Evolutionary conservation across 1,140 invertebrate species (phyloP).

Genomic region (Protaetia brevitarsis): DNA sequence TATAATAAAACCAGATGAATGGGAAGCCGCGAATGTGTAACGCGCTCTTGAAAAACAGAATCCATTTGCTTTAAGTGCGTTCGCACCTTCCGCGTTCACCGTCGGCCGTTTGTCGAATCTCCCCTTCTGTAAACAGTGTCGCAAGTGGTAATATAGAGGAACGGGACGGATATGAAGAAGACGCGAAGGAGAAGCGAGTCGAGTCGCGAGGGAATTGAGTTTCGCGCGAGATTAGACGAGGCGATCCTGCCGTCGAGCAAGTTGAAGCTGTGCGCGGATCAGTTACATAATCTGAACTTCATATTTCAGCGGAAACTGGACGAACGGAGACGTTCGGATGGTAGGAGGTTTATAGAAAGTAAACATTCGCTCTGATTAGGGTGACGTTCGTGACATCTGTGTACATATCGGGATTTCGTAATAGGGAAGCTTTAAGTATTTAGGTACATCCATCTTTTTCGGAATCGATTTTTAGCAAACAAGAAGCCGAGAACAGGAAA

Average conservation of each 20-base stretch:
- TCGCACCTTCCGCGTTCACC: not conserved
- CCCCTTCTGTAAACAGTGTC: no score
- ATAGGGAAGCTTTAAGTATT: no score
- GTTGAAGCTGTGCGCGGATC: constrained; percentile 43
- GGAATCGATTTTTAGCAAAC: no score
- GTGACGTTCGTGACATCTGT: no score
- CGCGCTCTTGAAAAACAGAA: not conserved
- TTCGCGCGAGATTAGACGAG: constrained; percentile 1
- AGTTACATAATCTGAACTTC: constrained; percentile 46
- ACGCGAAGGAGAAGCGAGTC: not conserved
- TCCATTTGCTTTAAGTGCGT: not conserved
- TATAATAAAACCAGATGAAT: not conserved
- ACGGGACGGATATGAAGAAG: not conserved
- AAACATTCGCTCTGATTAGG: not conserved
- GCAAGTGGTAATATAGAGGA: no score
- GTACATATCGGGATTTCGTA: no score
- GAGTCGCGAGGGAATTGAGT: not conserved
- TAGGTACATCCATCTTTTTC: no score
- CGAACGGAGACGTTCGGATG: constrained; percentile 18
- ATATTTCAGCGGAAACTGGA: constrained; percentile 40
- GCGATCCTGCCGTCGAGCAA: constrained; percentile 31
- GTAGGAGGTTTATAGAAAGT: constrained; percentile 10
- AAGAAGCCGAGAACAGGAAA: no score
- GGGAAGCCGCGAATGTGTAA: not conserved
- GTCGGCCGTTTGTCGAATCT: not conserved